Percentiles rank a stretch among this genome's conserved stretches.
phyloP scores from a whole-genome alignment of 2,888 invertebrate species.

The Stenodema calcarata region DNA sequence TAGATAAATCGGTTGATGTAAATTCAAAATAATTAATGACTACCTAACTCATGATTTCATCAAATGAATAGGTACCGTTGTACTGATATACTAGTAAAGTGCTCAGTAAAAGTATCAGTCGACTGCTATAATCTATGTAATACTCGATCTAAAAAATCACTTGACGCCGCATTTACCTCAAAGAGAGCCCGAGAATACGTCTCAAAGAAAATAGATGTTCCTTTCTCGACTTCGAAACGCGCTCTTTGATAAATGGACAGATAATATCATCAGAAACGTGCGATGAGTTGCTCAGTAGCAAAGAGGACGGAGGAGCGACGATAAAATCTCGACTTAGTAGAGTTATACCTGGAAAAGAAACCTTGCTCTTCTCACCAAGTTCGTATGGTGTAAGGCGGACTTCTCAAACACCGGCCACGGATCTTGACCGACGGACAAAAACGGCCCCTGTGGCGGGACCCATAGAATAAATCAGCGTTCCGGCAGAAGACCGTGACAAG shows the following conservation, averaged over 20 bases:
- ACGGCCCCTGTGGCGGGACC: neutral
- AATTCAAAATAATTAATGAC: too few species aligned
- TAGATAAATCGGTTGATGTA: too few species aligned
- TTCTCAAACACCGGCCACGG: slow-evolving; percentile 24
- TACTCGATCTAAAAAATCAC: neutral
- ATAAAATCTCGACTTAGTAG: slow-evolving; percentile 42
- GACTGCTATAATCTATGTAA: neutral
- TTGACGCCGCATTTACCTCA: neutral
- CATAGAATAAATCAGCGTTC: slow-evolving; percentile 37
- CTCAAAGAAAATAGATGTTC: slow-evolving; percentile 44
- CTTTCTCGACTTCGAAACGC: slow-evolving; percentile 31
- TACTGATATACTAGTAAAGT: too few species aligned
- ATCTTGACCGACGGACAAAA: slow-evolving; percentile 22
- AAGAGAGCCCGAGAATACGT: neutral
- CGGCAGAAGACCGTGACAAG: slow-evolving; percentile 38
- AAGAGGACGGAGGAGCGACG: slow-evolving; percentile 7
- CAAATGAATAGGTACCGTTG: too few species aligned
- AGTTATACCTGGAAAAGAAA: slow-evolving; percentile 44
- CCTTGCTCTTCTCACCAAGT: neutral
- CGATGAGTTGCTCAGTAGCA: slow-evolving; percentile 50
- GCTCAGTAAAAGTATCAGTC: too few species aligned
- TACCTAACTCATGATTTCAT: too few species aligned
- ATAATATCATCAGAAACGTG: slow-evolving; percentile 46
- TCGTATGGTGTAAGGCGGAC: slow-evolving; percentile 7
- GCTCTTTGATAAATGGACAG: slow-evolving; percentile 40